Evolutionary conservation across 2,797 vertebrate genomes (phyloP), one percentile per base, ranked within the genome.

Genomic region (Schizopygopsis pylzovi): DNA sequence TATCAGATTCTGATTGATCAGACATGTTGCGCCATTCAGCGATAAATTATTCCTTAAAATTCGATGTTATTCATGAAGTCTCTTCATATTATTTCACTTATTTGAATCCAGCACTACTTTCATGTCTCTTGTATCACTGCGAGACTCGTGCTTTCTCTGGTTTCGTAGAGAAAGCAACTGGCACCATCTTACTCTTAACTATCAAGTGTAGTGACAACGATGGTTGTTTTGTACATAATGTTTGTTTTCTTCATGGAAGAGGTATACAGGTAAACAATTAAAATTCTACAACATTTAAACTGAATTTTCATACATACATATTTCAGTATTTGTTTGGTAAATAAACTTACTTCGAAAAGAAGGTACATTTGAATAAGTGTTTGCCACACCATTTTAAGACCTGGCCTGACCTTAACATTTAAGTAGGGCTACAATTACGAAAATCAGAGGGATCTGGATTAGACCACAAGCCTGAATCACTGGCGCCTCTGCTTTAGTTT

Each of bases 401-500:
- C 56, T 47, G n/a, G 11, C 54, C 11, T 59, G 39, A 80, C 78
- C 43, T 37, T 47, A 67, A 67, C 43, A 67, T 80, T 33, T 67
- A 47, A 68, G 61, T 81, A 39, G 65, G 33, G 1, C 65, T 45
- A 25, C 33, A 71, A 52, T 56, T 70, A 52, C 52, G 54, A 22
- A 71, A 75, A 43, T 47, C 11, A 33, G 41, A 65, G 28, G 28
- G 43, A 39, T 83, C 16, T n/a, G 41, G 39, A 83, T 41, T 81
- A n/a, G 11, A 54, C 47, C 47, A 79, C 28, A 71, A 54, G 20
- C 33, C 33, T 77, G 22, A 77, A 83, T 61, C 72, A 39, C n/a
- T 43, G 15, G 25, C 67, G 18, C 39, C 45, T 84, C 45, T 25
- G 33, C 4, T 54, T 47, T 52, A 54, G 65, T 71, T 82, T 28